Evolutionary conservation across 2,797 vertebrate genomes (phyloP), one percentile per base, ranked within the genome.

Genomic region (Notolepis coatsorum): DNA sequence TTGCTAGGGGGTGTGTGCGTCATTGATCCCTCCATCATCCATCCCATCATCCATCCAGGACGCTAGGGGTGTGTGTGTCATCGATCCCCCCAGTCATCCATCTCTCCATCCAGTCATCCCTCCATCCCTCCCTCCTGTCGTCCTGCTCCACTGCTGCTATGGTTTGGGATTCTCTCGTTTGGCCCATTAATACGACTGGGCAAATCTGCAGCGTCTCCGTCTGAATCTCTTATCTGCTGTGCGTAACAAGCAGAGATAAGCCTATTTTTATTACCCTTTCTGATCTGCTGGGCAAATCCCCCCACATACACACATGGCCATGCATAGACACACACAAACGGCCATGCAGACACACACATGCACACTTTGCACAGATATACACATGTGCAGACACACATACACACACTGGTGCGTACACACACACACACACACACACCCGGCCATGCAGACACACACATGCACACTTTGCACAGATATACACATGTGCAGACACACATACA

Each of bases 241-340:
- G 71, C 78, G 75, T 86, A 90, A 90, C 72, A 28, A 84, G 70
- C 61, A 52, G 69, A 81, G 82, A 89, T 88, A 84, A 90, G 81
- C 80, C 81, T 75, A 81, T 84, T 89, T 88, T 84, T 83, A 84
- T 87, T 86, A 79, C 85, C 84, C 80, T 75, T 21, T 5, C 73
- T 75, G 81, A 84, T 84, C 83, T 71, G 55, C 57, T 71, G 61
- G 0, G 28, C 43, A 78, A 80, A 84, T 77, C 68, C 20, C 58
- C 42, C 21, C 61, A 30, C 37, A 56, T 10, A n/a, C 23, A 15
- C 9, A 39, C 20, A 49, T 15, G 57, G 5, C 17, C 39, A 45
- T 48, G 49, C 35, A 50, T 7, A 25, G 23, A 45, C 18, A 24
- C 57, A 37, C 65, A 56, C 17, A 58, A 54, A 63, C 17, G 12